Evolutionary conservation across 2,113 vertebrate genomes (phyloP).

Genomic region (Ammodytes dubius): DNA sequence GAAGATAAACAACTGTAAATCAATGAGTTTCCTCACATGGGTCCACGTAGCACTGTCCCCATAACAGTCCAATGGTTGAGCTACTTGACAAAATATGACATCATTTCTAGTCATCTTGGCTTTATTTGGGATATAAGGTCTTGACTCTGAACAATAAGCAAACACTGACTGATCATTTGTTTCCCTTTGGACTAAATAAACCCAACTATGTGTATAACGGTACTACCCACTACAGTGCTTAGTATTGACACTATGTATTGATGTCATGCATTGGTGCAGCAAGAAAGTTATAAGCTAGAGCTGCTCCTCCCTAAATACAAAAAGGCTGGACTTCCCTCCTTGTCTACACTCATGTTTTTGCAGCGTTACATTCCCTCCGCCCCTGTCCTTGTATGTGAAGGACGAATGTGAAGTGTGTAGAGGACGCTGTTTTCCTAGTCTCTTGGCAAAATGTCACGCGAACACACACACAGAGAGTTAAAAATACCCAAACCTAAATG

Average conservation of each 20-base stretch:
- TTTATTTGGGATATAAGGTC: background rate
- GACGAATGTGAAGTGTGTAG: background rate
- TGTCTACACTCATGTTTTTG: background rate
- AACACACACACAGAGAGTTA: constrained; percentile 14
- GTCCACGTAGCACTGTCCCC: background rate
- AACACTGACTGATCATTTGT: background rate
- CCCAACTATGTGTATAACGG: background rate
- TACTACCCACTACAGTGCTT: background rate
- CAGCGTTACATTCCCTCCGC: background rate
- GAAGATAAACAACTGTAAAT: background rate
- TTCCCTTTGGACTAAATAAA: background rate
- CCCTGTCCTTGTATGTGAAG: background rate
- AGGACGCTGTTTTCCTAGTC: background rate
- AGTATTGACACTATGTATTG: background rate
- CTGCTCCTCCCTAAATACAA: background rate
- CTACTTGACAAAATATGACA: background rate
- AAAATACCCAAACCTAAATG: constrained; percentile 60
- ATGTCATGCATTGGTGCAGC: background rate
- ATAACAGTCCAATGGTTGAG: too few relatives aligned
- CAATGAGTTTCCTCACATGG: background rate
- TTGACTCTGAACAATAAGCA: background rate
- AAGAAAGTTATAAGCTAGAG: background rate
- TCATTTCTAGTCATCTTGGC: background rate
- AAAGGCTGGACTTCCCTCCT: background rate
- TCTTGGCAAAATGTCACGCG: constrained; percentile 40